Base-by-base conservation (phyloP, 2,888 invertebrate genomes). In the Cerceris rybyensis region DNA sequence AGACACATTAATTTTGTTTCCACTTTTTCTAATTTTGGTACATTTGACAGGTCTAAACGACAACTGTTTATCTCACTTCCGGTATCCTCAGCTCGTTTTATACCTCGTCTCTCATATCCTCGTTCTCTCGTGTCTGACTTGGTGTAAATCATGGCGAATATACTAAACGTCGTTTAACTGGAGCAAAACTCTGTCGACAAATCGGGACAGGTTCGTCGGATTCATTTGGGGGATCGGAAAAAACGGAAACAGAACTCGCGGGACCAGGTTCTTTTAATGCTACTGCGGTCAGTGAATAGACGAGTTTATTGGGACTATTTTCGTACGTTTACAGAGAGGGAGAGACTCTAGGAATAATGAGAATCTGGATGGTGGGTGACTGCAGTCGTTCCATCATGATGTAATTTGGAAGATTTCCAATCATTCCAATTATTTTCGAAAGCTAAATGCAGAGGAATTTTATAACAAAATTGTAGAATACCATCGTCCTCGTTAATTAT, bases 301-400 rank as follows among this genome's bases (percentile, higher is more conserved):
- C 49, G 78, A 52, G 72, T 78, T 78, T 78, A 78, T 78, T 61
- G 65, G 57, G 58, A 78, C 78, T 78, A 78, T 78, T 78, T 78
- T 68, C 78, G 43, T 63, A 65, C 78, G 64, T 77, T 77, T 78
- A 71, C 68, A 67, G 49, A 64, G 1, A 5, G 46, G 46, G 46
- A 71, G 57, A 66, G 71, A 64, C 72, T 65, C 64, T 68, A 68
- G 17, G 59, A 50, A 67, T 71, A 77, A 77, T 71, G 68, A 77
- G 67, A 14, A 52, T 65, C 59, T 58, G 39, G 39, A 64, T 67
- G 65, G 41, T 68, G 64, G 66, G 58, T 49, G 72, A 78, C 28
- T 28, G 28, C 28, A 28, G 28, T 28, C 28, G 28, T 28, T 28
- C 28, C 2, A 28, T 28, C 28, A 28, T 28, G 28, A 28, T 28